These are phyloP conservation scores for Drosophila mayri DNA, from an alignment of 1,140 invertebrate species.

Conservation along the genomic window DNA sequence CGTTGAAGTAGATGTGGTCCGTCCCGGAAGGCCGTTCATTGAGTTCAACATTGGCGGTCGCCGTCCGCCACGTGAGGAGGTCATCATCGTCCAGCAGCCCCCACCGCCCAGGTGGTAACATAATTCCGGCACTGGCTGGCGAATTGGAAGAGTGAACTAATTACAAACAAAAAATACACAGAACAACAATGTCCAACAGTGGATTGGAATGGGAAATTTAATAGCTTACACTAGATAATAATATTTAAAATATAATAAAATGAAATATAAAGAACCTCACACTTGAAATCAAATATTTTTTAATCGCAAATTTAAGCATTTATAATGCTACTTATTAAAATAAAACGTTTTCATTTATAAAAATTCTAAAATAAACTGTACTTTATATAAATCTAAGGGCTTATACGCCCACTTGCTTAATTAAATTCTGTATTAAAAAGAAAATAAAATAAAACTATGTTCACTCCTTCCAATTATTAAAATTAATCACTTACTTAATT, in stretches of 20 bases:
- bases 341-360: neutral
- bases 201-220: neutral
- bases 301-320: neutral
- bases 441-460: neutral
- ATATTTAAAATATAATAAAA: constrained; percentile 12
- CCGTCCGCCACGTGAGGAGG: constrained; percentile 63
- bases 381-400: neutral
- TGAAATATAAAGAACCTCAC: constrained; percentile 3
- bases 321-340: neutral
- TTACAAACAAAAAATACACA: neutral
- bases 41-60: constrained; percentile 71
- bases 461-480: neutral
- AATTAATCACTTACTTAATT: neutral
- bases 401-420: too few relatives aligned
- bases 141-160: constrained; percentile 15
- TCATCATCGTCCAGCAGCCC: constrained; percentile 66
- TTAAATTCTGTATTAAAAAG: neutral
- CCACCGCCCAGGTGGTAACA: constrained; percentile 64
- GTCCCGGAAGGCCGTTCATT: constrained; percentile 61
- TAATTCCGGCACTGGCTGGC: neutral
- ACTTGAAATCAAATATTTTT: neutral
- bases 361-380: neutral
- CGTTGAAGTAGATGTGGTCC: constrained; percentile 70
- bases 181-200: constrained; percentile 3
- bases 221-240: constrained; percentile 25